Evolutionary conservation across 2,797 vertebrate species (phyloP), one percentile per base, ranked within the genome.

Genomic region (Sparus aurata): DNA sequence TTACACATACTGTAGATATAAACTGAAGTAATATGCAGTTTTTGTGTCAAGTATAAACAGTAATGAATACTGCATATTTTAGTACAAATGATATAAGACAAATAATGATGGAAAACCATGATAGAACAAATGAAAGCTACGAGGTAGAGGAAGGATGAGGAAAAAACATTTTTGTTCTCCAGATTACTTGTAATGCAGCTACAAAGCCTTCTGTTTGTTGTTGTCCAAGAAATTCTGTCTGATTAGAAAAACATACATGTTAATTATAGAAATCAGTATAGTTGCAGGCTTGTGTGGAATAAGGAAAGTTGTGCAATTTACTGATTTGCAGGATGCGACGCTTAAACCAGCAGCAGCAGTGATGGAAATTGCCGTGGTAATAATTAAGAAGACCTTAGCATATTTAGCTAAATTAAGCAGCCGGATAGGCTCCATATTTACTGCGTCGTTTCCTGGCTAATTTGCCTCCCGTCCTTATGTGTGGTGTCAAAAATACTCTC

Each of bases 311-410:
- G 62, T 79, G 73, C 71, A 91, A 90, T 89, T 91, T 80, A 85
- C 72, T 90, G 86, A 91, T 89, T 86, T 91, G 77, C 60, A 23
- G 69, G 69, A 84, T 68, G 45, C n/a, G 45, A 5, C 65, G 15
- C 77, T 63, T 54, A 77, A 75, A 85, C 20, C 72, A 55, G 80
- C 64, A 81, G 49, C 84, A 66, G 73, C 80, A 62, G 74, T 49
- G 77, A 89, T 88, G 84, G 69, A 89, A 91, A 89, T 84, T 84
- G 75, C 75, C 25, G 75, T 69, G 75, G 72, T 73, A 87, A 73
- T 87, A 92, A 92, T 92, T 90, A 88, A 79, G 73, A 70, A 87
- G 89, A 92, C 89, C 87, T 79, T 85, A 90, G 88, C 87, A 90
- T 92, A 89, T 91, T 92, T 88, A 85, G 71, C 80, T 88, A 78